Evolutionary conservation across 2,888 invertebrate species (phyloP).

Genomic region (Lysandra coridon): DNA sequence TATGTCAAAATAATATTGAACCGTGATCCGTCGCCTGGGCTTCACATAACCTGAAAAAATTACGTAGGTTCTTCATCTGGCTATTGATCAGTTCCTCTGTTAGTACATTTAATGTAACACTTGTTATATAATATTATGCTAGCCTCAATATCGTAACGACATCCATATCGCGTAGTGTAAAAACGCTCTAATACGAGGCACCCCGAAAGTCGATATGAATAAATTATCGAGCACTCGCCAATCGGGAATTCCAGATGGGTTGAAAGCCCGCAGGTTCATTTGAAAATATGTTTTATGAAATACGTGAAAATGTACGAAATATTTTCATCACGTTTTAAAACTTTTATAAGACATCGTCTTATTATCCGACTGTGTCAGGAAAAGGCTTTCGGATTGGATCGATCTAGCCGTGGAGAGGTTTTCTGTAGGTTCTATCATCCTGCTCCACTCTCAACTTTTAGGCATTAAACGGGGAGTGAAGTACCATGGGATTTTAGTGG

Average conservation of each 20-base stretch:
- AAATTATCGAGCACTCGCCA: conserved; percentile 20
- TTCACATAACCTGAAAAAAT: too few relatives aligned
- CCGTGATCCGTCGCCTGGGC: too few relatives aligned
- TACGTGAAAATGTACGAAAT: conserved; percentile 13
- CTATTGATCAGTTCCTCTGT: too few relatives aligned
- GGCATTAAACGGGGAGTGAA: too few relatives aligned
- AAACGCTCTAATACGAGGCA: background rate
- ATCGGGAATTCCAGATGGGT: conserved; percentile 21
- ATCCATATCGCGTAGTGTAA: background rate
- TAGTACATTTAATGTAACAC: background rate
- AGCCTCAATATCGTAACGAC: background rate
- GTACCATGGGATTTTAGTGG: too few relatives aligned
- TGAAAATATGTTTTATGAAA: conserved; percentile 16
- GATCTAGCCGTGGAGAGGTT: too few relatives aligned
- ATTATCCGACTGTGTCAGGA: background rate
- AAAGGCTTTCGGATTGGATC: background rate
- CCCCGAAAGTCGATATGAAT: conserved; percentile 18
- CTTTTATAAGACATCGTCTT: background rate
- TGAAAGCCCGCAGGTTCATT: conserved; percentile 17
- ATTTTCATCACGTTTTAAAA: background rate
- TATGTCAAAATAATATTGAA: too few relatives aligned
- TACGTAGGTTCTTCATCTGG: too few relatives aligned
- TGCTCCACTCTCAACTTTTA: too few relatives aligned
- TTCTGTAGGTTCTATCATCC: too few relatives aligned
- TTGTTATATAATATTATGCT: too few relatives aligned